Evolutionary conservation across 2,113 vertebrate species (phyloP).

Genomic region (Myrmecobius fasciatus): DNA sequence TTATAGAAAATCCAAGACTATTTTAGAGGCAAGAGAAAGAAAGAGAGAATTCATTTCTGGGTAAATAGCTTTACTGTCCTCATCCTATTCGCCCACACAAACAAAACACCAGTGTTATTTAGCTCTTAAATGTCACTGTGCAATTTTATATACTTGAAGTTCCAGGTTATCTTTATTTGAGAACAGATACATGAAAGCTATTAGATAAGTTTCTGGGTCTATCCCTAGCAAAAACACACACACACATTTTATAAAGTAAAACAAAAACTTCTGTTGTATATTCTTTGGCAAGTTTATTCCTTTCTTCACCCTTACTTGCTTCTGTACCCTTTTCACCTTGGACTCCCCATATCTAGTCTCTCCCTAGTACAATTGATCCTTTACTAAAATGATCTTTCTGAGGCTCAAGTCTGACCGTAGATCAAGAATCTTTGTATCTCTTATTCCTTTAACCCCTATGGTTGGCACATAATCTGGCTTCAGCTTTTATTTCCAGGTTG

Average conservation of each 20-base stretch:
- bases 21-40: neutral
- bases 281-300: neutral
- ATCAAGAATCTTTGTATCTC: neutral
- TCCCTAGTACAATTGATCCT: neutral
- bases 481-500: neutral
- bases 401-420: neutral
- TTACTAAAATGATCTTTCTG: neutral
- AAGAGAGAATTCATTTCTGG: constrained; percentile 27
- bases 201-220: neutral
- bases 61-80: constrained; percentile 15
- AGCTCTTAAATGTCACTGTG: neutral
- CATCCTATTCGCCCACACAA: neutral
- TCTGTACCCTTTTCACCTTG: neutral
- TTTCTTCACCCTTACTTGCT: neutral
- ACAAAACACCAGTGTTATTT: neutral
- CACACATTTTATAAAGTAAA: neutral
- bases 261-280: neutral
- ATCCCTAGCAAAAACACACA: neutral
- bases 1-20: neutral
- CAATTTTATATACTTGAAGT: neutral
- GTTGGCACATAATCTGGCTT: neutral
- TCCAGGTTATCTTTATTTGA: neutral
- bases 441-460: neutral
- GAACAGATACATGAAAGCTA: neutral
- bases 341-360: neutral